Base-by-base conservation (phyloP, 2,113 vertebrate genomes). In the Petromus typicus region DNA sequence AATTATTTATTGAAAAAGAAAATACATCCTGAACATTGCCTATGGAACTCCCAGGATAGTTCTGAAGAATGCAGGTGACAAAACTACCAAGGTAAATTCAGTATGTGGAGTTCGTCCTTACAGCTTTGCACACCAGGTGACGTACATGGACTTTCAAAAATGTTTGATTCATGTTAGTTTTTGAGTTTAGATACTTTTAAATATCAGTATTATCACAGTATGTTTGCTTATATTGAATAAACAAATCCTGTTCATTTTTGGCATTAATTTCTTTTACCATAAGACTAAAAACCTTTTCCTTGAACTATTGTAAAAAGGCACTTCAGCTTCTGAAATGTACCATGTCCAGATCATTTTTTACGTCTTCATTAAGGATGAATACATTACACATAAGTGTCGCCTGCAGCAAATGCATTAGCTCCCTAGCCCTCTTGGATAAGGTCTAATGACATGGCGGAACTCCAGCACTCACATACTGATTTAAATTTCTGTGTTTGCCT, bases 261-360 rank as follows among this genome's bases (percentile, higher is more conserved):
- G 2, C 82, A 40, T 67, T 81, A 80, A 71, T 95, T 90, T 34
- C 7, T 94, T 96, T 93, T 43, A 89, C 63, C 20, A n/a, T 43
- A 80, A 86, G 86, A 59, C 37, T 66, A 61, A 89, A 34, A 91
- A 2, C 11, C n/a, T 81, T 64, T 96, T 94, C 23, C 48, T 89
- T 95, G 54, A 66, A 91, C 40, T 48, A 87, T 73, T 27, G 23
- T 90, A 81, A 87, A 59, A 94, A 93, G 91, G 43, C 43, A 67
- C 43, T 91, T 85, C 32, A 78, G 43, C 51, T 87, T 93, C 64
- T 96, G 59, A 80, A 96, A 89, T 48, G 25, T 48, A 69, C 32
- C 54, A 66, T 54, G 10, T 95, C 71, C 23, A 32, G 25, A 93
- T 86, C n/a, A 57, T 13, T 61, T 91, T 91, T 75, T 56, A 63